Conservation (phyloP, 2,797 vertebrate species). For the Onychomys arenicola region DNA sequence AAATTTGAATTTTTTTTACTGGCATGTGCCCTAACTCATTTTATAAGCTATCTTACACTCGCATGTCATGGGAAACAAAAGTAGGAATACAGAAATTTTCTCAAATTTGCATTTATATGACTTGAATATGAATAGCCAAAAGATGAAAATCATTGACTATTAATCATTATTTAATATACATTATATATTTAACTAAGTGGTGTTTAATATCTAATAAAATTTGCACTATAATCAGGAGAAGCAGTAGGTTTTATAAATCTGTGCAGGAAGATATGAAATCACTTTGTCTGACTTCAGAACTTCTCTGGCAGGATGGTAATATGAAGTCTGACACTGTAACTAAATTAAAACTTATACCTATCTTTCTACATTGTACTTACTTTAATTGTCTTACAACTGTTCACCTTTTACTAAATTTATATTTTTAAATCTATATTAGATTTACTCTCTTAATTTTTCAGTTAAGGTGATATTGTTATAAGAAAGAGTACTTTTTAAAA, state of each 20-base stretch:
- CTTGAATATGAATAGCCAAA: background rate
- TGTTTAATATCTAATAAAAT: slow-evolving; percentile 56
- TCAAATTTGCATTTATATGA: slow-evolving; percentile 2
- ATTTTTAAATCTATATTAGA: background rate
- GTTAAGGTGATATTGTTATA: background rate
- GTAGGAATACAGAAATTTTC: background rate
- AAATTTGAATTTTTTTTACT: slow-evolving; percentile 14
- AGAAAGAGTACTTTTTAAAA: background rate
- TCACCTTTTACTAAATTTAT: background rate
- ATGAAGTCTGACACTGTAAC: background rate
- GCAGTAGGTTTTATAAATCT: background rate
- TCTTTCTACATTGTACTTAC: background rate
- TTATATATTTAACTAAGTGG: background rate
- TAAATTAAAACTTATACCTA: slow-evolving; percentile 19
- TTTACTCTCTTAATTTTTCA: background rate
- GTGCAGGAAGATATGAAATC: background rate
- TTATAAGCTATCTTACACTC: background rate
- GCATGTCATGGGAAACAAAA: background rate
- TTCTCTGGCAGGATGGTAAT: background rate
- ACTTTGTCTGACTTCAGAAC: background rate
- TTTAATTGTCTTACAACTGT: background rate
- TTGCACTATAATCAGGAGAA: background rate
- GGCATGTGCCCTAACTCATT: background rate
- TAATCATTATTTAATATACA: background rate
- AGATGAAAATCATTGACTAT: slow-evolving; percentile 25